These are phyloP conservation scores for Loripinus fragilis DNA, from an alignment of 2,888 invertebrate genomes.

Conservation along the genomic window DNA sequence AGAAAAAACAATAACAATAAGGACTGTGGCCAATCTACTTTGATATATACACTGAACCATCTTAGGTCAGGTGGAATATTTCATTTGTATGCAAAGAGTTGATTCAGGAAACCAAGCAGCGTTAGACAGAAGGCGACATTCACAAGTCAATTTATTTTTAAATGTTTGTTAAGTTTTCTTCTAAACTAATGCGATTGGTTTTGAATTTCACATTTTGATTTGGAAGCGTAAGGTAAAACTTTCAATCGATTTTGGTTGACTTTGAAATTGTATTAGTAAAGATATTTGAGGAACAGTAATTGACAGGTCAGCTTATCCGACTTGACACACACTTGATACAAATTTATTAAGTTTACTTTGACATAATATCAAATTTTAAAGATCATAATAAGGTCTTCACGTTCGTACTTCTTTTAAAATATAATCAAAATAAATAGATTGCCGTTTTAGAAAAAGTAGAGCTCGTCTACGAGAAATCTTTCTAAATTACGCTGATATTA, in stretches of 20 bases:
- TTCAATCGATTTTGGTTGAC: not conserved
- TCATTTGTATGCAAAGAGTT: too few relatives aligned
- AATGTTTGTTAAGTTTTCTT: not conserved
- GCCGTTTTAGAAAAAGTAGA: too few relatives aligned
- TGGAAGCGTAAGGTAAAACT: constrained; percentile 10
- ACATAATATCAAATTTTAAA: constrained; percentile 6
- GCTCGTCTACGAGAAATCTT: too few relatives aligned
- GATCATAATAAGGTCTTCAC: too few relatives aligned
- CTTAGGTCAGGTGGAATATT: too few relatives aligned
- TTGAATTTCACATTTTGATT: constrained; percentile 1
- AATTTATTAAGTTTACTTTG: constrained; percentile 15
- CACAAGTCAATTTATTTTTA: not conserved
- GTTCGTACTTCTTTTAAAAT: too few relatives aligned
- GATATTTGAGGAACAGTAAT: not conserved
- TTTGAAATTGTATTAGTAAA: constrained; percentile 11
- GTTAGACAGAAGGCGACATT: not conserved
- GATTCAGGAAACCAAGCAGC: not conserved
- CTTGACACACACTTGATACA: constrained; percentile 8
- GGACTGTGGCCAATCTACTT: too few relatives aligned
- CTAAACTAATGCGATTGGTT: not conserved
- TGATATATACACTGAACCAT: too few relatives aligned
- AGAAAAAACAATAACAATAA: too few relatives aligned
- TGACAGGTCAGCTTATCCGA: constrained; percentile 12
- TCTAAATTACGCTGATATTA: too few relatives aligned
- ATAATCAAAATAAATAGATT: too few relatives aligned